phyloP scores from a whole-genome alignment of 2,888 invertebrate genomes.

The Cosmorhoe ocellata region DNA sequence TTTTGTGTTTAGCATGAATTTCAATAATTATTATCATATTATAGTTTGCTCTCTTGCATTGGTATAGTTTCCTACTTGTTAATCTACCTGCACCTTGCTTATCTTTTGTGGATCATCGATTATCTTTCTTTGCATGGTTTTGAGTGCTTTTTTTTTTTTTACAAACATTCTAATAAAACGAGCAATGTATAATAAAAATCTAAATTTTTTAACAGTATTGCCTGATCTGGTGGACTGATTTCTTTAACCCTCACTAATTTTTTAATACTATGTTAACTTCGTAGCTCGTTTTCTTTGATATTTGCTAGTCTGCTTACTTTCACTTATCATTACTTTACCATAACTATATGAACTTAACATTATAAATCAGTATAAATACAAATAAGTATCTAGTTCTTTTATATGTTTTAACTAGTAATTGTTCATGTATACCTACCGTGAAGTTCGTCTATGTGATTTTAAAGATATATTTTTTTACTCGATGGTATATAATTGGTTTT shows the following conservation, averaged over 20 bases:
- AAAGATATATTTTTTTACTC: no score
- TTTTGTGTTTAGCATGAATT: not conserved
- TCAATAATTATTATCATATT: not conserved
- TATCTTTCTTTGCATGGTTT: not conserved
- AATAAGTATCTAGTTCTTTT: not conserved
- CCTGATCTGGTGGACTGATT: no score
- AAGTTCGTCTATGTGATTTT: no score
- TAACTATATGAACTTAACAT: not conserved
- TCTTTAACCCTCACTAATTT: no score
- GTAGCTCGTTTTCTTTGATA: not conserved
- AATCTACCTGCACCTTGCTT: not conserved
- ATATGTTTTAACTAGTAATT: not conserved
- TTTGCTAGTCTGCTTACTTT: conserved; percentile 3
- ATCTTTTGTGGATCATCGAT: not conserved
- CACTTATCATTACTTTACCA: not conserved
- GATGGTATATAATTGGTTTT: no score
- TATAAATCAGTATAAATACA: not conserved
- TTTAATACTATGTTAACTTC: no score
- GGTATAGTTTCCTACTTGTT: not conserved
- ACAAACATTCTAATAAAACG: no score
- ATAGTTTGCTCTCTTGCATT: not conserved
- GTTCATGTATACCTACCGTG: no score
- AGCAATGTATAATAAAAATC: no score
- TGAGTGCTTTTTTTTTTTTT: not conserved
- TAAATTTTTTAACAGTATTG: no score